Conservation (phyloP, 2,797 vertebrate genomes). For the Lepidocolaptes lacrymiger region DNA sequence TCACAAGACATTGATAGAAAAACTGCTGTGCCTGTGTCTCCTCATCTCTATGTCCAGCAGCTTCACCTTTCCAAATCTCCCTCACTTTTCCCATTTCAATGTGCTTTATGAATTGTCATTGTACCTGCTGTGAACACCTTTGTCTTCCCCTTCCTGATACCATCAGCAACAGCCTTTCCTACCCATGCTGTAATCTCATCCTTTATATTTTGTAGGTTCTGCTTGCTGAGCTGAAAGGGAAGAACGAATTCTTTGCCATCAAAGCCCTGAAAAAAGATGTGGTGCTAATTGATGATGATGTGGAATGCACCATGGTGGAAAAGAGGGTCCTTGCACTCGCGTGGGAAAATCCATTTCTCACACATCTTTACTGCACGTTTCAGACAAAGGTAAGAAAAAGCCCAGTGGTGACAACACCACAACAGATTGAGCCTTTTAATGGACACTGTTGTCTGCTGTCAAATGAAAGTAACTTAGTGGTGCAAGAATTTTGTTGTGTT, state of each 20-base stretch:
- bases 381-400: constrained; percentile 87
- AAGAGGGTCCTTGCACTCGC: constrained; percentile 93
- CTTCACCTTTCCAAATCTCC: not conserved
- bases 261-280: constrained; percentile 97
- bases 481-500: not conserved
- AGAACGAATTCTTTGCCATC: constrained; percentile 88
- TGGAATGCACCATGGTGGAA: constrained; percentile 98
- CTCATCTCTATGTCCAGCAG: not conserved
- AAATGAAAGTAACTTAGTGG: not conserved
- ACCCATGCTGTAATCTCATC: accelerated
- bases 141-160: not conserved
- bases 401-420: not conserved
- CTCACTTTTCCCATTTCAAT: not conserved
- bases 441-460: not conserved
- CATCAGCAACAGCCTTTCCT: not conserved
- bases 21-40: not conserved
- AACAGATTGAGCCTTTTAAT: not conserved
- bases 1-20: not conserved
- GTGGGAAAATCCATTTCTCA: constrained; percentile 95
- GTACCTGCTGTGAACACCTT: not conserved
- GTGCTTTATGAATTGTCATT: not conserved
- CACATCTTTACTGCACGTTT: constrained; percentile 93
- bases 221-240: constrained; percentile 91
- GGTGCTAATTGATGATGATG: constrained; percentile 95
- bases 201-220: constrained; percentile 82